phyloP scores from a whole-genome alignment of 92 coral and sea anemone genomes.

The Epizoanthus illoricatus region DNA sequence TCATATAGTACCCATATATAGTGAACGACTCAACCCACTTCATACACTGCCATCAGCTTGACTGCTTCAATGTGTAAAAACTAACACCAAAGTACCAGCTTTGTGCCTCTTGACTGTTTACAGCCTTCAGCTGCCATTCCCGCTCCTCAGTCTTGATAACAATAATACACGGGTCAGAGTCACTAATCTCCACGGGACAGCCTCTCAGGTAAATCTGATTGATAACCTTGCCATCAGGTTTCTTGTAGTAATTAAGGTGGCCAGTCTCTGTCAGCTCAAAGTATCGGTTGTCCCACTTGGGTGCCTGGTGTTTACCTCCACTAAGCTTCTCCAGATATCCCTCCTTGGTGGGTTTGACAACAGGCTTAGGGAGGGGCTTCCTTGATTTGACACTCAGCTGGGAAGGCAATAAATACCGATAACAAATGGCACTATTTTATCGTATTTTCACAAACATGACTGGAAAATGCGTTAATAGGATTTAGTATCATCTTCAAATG shows the following conservation, averaged over 20 bases:
- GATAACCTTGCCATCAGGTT: constrained; percentile 83
- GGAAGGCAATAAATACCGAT: neutral
- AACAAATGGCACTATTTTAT: too few species aligned
- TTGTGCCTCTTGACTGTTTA: constrained; percentile 72
- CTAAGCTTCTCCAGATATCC: constrained; percentile 88
- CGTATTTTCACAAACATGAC: neutral
- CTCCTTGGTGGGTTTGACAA: constrained; percentile 70
- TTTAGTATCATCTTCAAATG: too few species aligned
- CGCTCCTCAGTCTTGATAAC: constrained; percentile 84
- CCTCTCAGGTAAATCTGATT: constrained; percentile 90
- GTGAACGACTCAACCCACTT: too few species aligned
- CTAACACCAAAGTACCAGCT: constrained; percentile 70
- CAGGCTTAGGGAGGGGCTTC: constrained; percentile 34
- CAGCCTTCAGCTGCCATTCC: constrained; percentile 79
- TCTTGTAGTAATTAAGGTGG: constrained; percentile 81
- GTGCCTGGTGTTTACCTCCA: constrained; percentile 90
- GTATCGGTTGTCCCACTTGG: constrained; percentile 94
- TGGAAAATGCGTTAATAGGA: neutral
- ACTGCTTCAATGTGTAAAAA: constrained; percentile 53
- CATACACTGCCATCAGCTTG: neutral
- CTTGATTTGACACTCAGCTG: constrained; percentile 71
- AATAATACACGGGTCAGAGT: constrained; percentile 62
- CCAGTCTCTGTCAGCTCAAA: constrained; percentile 90
- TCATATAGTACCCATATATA: too few species aligned
- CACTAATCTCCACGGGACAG: constrained; percentile 76